phyloP scores from a whole-genome alignment of 2,797 vertebrate genomes.

The Novumbra hubbsi region DNA sequence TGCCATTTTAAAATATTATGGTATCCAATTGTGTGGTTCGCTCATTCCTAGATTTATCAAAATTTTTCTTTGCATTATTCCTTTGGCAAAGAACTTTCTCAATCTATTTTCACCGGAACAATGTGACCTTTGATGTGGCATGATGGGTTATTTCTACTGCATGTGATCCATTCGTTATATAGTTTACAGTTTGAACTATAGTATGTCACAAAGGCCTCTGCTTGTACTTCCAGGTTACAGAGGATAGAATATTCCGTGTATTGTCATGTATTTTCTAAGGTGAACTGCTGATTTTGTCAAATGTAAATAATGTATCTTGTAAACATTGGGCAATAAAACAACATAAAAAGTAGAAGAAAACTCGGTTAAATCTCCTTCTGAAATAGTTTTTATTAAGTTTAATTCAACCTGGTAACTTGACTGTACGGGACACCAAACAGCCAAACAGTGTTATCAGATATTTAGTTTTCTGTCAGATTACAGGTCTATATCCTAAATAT shows the following conservation, averaged over 20 bases:
- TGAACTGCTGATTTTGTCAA: slow-evolving; percentile 26
- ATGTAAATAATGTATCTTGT: slow-evolving; percentile 24
- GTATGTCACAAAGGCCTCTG: background rate
- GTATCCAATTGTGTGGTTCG: background rate
- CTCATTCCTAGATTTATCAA: background rate
- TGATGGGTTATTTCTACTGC: background rate
- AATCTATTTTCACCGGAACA: background rate
- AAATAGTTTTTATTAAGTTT: background rate
- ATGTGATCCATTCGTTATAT: background rate
- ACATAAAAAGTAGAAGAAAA: slow-evolving; percentile 20
- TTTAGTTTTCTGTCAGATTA: background rate
- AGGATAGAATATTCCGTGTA: background rate
- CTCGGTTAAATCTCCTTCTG: background rate
- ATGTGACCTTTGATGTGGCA: background rate
- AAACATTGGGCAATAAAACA: slow-evolving; percentile 58
- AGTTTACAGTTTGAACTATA: background rate
- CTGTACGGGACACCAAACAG: background rate
- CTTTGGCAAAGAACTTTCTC: background rate
- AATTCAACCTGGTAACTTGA: background rate
- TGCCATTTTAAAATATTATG: background rate
- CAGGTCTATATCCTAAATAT: background rate
- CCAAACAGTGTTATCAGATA: background rate
- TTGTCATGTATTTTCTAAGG: slow-evolving; percentile 21
- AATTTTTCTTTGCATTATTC: background rate
- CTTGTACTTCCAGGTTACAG: slow-evolving; percentile 12